phyloP scores from a whole-genome alignment of 1,140 invertebrate genomes.

The Drosophila sproati region DNA sequence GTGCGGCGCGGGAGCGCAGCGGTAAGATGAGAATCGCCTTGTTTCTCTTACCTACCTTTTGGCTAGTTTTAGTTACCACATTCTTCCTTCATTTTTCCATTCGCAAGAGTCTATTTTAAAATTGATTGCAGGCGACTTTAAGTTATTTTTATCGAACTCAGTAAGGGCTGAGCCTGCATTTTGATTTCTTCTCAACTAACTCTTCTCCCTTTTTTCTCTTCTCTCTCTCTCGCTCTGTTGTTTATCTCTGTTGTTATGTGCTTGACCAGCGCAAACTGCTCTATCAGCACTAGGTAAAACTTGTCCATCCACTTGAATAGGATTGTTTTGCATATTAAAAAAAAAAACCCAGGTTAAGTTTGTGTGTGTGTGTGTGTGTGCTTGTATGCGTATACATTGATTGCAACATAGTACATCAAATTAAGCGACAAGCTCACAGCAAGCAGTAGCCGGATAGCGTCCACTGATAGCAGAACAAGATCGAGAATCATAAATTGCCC shows the following conservation, averaged over 20 bases:
- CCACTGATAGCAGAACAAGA: slow-evolving; percentile 49
- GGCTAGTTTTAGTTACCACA: slow-evolving; percentile 43
- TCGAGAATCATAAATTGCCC: slow-evolving; percentile 27
- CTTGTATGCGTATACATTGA: slow-evolving; percentile 32
- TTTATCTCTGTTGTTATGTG: slow-evolving; percentile 17
- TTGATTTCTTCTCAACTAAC: slow-evolving; percentile 21
- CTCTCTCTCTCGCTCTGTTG: neutral
- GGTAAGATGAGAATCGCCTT: slow-evolving; percentile 68
- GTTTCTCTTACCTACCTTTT: slow-evolving; percentile 36
- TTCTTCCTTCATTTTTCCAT: slow-evolving; percentile 4
- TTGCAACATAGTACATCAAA: slow-evolving; percentile 67
- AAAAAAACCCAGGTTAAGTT: slow-evolving; percentile 11
- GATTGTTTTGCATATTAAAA: slow-evolving; percentile 65
- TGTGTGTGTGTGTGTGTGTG: neutral
- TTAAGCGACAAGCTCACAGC: slow-evolving; percentile 52
- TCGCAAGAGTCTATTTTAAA: slow-evolving; percentile 56
- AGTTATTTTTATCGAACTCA: slow-evolving; percentile 50
- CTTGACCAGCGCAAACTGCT: slow-evolving; percentile 57
- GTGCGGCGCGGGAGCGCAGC: slow-evolving; percentile 59
- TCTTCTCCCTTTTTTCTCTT: slow-evolving; percentile 1
- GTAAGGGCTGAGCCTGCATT: slow-evolving; percentile 21
- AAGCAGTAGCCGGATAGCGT: slow-evolving; percentile 49
- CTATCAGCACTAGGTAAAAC: slow-evolving; percentile 61
- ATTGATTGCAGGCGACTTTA: slow-evolving; percentile 48
- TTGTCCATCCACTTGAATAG: slow-evolving; percentile 64